These are phyloP conservation scores for Lemur catta DNA, from an alignment of 2,797 vertebrate genomes.

Conservation along the genomic window DNA sequence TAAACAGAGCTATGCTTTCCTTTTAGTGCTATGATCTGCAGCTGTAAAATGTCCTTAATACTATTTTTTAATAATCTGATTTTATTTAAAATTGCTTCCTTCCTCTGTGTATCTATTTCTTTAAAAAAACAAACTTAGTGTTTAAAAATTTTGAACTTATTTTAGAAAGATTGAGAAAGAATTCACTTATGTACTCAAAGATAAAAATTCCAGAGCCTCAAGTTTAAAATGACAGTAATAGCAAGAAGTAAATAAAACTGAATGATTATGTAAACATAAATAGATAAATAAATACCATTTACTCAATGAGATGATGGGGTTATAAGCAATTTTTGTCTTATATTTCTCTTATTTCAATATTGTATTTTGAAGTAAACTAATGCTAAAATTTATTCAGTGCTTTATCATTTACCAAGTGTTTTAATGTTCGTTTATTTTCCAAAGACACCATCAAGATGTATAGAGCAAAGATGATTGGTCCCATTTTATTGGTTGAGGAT, in stretches of 20 bases:
- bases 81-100: constrained; percentile 68
- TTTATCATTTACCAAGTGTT: neutral
- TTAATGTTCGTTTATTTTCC: neutral
- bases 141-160: constrained; percentile 34
- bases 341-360: neutral
- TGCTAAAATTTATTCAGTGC: neutral
- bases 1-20: constrained; percentile 56
- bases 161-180: constrained; percentile 26
- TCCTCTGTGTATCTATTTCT: constrained; percentile 39
- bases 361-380: neutral
- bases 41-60: constrained; percentile 56
- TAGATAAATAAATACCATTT: neutral
- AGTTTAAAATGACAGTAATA: constrained; percentile 30
- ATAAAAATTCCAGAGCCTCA: neutral
- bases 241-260: constrained; percentile 23
- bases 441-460: neutral
- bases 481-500: neutral
- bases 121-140: neutral
- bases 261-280: neutral
- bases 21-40: constrained; percentile 47
- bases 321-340: neutral
- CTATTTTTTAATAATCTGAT: constrained; percentile 55
- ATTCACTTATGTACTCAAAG: neutral
- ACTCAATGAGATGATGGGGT: neutral
- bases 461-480: neutral